phyloP scores from a whole-genome alignment of 1,140 invertebrate species.

The Achatina immaculata region DNA sequence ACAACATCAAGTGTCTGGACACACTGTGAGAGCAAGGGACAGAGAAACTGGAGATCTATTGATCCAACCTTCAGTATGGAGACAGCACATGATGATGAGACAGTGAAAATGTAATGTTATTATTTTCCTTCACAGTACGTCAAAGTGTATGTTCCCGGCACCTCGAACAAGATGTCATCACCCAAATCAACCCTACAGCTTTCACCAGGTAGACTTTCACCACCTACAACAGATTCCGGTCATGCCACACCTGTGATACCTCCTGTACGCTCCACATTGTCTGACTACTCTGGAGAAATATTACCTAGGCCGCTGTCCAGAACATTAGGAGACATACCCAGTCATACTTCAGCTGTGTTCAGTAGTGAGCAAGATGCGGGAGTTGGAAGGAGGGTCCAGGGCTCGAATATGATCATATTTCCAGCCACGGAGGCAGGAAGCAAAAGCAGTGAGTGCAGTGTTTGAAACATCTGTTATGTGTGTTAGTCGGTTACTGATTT shows the following conservation, averaged over 20 bases:
- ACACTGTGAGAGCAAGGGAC: no score
- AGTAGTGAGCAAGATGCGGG: not conserved
- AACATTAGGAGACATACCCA: not conserved
- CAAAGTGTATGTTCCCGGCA: not conserved
- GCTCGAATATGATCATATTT: constrained; percentile 6
- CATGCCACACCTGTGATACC: not conserved
- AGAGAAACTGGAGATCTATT: no score
- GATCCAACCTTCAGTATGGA: no score
- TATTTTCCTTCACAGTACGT: not conserved
- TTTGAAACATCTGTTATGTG: no score
- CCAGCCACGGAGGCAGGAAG: not conserved
- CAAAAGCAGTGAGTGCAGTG: not conserved
- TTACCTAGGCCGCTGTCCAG: not conserved
- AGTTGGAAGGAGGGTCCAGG: not conserved
- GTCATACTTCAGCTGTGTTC: not conserved
- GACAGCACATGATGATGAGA: no score
- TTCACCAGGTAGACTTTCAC: no score
- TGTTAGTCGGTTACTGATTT: no score
- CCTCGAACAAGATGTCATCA: not conserved
- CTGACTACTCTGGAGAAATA: not conserved
- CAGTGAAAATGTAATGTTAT: no score
- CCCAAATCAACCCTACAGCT: not conserved
- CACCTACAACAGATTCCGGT: not conserved
- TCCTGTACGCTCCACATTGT: not conserved
- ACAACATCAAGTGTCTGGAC: no score